These are phyloP conservation scores for Agrilus biguttatus DNA, from an alignment of 2,888 invertebrate species.

Conservation along the genomic window DNA sequence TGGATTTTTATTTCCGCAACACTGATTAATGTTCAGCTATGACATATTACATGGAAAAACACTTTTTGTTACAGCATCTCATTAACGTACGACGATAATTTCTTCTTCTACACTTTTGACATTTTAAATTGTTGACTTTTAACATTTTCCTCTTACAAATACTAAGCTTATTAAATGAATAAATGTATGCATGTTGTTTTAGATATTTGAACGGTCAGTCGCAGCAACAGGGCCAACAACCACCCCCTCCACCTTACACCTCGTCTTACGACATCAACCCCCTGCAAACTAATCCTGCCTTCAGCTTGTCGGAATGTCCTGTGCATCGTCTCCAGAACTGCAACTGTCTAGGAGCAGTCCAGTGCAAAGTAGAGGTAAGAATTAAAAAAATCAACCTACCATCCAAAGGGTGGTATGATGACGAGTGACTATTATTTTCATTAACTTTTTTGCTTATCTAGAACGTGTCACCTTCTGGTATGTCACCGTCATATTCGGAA, in stretches of 20 bases:
- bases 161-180: no score
- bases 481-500: slow-evolving; percentile 54
- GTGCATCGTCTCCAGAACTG: slow-evolving; percentile 65
- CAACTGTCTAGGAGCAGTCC: slow-evolving; percentile 40
- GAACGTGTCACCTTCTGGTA: slow-evolving; percentile 49
- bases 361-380: slow-evolving; percentile 29
- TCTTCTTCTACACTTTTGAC: no score
- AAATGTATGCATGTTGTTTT: no score
- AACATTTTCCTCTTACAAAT: no score
- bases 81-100: no score
- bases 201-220: slow-evolving; percentile 45
- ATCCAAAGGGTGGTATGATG: no score
- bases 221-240: slow-evolving; percentile 32
- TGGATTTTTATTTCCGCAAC: no score
- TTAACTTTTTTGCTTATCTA: slow-evolving; percentile 16
- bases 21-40: no score
- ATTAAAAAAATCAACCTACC: neutral
- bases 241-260: slow-evolving; percentile 39
- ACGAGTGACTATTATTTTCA: neutral
- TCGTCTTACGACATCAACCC: slow-evolving; percentile 32
- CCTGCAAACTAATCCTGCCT: slow-evolving; percentile 31
- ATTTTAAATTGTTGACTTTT: no score
- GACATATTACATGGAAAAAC: no score
- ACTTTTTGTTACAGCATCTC: no score
- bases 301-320: slow-evolving; percentile 48